Evolutionary conservation across 1,140 invertebrate genomes (phyloP).

Genomic region (Venturia canescens): DNA sequence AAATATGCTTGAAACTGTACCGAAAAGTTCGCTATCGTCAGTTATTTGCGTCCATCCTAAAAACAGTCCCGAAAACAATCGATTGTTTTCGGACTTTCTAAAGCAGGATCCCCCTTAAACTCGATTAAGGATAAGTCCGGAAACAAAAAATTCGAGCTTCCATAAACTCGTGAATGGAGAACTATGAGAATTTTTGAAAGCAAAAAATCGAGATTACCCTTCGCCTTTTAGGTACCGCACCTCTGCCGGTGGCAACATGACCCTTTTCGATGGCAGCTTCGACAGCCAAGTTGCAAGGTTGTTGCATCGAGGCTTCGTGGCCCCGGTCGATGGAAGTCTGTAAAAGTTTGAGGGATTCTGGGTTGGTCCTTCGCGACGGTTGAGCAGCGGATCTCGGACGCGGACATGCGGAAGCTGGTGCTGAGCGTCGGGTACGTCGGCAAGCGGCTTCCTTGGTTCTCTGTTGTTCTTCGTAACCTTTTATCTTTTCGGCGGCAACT

Average conservation of each 20-base stretch:
- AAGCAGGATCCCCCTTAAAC: no score
- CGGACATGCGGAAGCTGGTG: conserved; percentile 48
- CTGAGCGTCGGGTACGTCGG: conserved; percentile 12
- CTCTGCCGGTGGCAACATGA: conserved; percentile 15
- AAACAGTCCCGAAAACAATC: no score
- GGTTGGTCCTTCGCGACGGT: not conserved
- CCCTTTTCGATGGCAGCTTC: not conserved
- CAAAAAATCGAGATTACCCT: not conserved
- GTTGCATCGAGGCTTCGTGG: not conserved
- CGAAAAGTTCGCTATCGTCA: no score
- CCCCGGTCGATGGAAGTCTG: not conserved
- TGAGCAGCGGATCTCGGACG: conserved; percentile 17
- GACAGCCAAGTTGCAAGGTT: not conserved
- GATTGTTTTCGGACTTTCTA: no score
- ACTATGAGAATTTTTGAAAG: no score
- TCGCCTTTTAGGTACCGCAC: conserved; percentile 2
- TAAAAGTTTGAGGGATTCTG: not conserved
- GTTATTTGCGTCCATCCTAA: no score
- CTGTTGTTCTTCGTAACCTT: conserved; percentile 51
- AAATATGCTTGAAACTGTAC: no score
- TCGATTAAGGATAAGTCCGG: no score
- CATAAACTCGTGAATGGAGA: no score
- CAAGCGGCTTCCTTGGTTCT: conserved; percentile 10
- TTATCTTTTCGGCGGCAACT: conserved; percentile 46
- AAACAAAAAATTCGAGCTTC: no score